Base-by-base conservation (phyloP, 2,113 vertebrate species). In the Prolemur simus region DNA sequence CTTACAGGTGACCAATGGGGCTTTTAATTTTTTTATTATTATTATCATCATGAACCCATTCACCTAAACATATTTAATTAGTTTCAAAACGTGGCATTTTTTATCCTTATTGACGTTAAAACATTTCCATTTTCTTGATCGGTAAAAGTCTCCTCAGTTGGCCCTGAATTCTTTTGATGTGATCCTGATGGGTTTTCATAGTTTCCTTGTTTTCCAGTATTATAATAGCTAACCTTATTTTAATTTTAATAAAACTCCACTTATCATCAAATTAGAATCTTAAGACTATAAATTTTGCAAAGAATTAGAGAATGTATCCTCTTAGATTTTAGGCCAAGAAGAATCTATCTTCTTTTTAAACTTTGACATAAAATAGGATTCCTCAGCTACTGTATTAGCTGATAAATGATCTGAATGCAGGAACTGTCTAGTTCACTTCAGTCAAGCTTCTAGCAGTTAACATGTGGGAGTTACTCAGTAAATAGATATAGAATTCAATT, bases 321-420 rank as follows among this genome's bases (percentile, higher is more conserved):
- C 76, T 56, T 88, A 8, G 52, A 80, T 58, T 71, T 96, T 52
- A 56, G 13, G 42, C 80, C 52, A 29, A 45, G 9, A 29, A 64
- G 27, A 85, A 74, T 58, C 93, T 74, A 34, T 49, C 25, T 86
- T 94, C 18, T 77, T 94, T 94, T 77, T 63, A 82, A 87, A 80
- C 47, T 54, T 4, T 45, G 63, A 83, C 29, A 71, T 74, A 81
- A 56, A 74, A 56, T 47, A 58, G 39, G 39, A 76, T 76, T 54
- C 20, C 54, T 90, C 12, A 80, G 63, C 34, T 37, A 29, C 0
- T 32, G 21, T 27, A 39, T 74, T 45, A 63, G 27, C 42, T 78
- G 49, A 90, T 52, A 49, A 69, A 81, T 23, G 85, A 42, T 54
- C 42, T 78, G 74, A 94, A 58, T 52, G 25, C 25, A 80, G 4